Conservation (phyloP, 2,797 vertebrate genomes). For the Trematomus bernacchii region DNA sequence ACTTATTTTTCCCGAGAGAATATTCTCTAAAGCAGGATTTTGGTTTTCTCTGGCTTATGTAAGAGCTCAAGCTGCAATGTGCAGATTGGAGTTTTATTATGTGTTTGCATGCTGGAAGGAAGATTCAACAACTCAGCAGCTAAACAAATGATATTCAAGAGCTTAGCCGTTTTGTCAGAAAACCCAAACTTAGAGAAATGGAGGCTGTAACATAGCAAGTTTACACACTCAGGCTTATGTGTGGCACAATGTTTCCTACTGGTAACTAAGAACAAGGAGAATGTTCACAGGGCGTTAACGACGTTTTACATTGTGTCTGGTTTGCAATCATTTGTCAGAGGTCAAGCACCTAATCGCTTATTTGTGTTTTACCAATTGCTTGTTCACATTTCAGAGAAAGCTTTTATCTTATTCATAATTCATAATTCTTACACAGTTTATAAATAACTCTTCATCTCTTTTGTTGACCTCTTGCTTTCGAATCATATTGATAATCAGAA, state of each 20-base stretch:
- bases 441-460: no score
- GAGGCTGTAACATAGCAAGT: background rate
- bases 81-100: slow-evolving; percentile 68
- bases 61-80: slow-evolving; percentile 67
- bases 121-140: slow-evolving; percentile 59
- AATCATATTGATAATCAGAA: no score
- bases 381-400: slow-evolving; percentile 5
- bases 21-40: slow-evolving; percentile 46
- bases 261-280: background rate
- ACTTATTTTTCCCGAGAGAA: slow-evolving; percentile 40
- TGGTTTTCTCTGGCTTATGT: slow-evolving; percentile 68
- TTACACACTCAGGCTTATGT: background rate
- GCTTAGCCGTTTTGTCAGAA: slow-evolving; percentile 48
- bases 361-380: slow-evolving; percentile 13
- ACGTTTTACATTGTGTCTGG: background rate
- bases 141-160: slow-evolving; percentile 42
- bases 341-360: slow-evolving; percentile 19
- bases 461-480: no score
- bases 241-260: background rate
- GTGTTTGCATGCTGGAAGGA: slow-evolving; percentile 57
- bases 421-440: slow-evolving; percentile 12
- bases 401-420: background rate
- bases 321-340: slow-evolving; percentile 18
- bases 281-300: background rate
- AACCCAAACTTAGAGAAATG: slow-evolving; percentile 19